A percentile compares a stretch with the other conserved stretches of the same genome.
Conservation (phyloP, 2,113 vertebrate species). For the Physeter macrocephalus region DNA sequence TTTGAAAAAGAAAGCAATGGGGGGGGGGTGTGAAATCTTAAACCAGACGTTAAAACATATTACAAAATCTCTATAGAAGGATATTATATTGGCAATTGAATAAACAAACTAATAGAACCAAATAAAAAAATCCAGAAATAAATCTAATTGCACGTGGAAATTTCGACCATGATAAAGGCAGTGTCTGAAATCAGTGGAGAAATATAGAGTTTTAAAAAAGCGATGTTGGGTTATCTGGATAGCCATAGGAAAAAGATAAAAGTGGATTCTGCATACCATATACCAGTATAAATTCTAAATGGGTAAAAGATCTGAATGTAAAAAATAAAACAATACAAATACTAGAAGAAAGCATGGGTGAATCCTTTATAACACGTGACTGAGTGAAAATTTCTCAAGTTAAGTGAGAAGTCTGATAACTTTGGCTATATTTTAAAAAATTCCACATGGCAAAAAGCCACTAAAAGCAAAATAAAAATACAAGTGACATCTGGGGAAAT, state of each 20-base stretch:
- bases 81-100: conserved; percentile 38
- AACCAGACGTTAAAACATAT: conserved; percentile 53
- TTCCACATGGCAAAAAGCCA: not conserved
- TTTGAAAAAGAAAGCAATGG: conserved; percentile 37
- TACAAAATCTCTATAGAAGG: conserved; percentile 46
- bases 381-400: not conserved
- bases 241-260: not conserved
- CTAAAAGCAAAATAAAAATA: not conserved
- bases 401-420: not conserved
- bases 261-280: not conserved
- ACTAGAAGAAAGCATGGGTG: not conserved
- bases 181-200: conserved; percentile 5
- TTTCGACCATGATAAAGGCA: conserved; percentile 6
- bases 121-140: conserved; percentile 60
- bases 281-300: not conserved
- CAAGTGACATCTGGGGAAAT: not conserved
- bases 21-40: not conserved
- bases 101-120: not conserved
- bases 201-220: not conserved
- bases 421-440: not conserved
- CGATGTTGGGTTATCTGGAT: not conserved
- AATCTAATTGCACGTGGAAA: conserved; percentile 5
- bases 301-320: not conserved
- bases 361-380: not conserved
- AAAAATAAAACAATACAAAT: not conserved